Evolutionary conservation across 35 echinoderm and acorn worm genomes (phyloP), one percentile per base, ranked within the genome.

Genomic region (Lytechinus variegatus): DNA sequence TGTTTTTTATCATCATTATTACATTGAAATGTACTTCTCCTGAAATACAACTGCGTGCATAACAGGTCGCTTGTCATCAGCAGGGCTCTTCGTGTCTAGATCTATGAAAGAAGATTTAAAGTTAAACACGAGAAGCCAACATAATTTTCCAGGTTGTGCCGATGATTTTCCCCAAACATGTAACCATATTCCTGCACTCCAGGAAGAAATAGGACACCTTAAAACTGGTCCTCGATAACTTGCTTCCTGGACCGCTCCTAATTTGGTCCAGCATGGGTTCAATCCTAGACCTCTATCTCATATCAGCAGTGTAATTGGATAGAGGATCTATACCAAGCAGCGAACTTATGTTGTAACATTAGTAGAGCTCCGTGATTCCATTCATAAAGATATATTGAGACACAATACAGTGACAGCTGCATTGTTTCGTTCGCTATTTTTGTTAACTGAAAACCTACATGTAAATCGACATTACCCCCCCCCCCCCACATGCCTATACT

Each of bases 241-340:
- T 4, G 88, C 52, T 90, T 90, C 88, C 88, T 90, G 88, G 88
- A 90, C 33, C 10, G 88, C 5, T 19, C 11, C 5, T 90, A 90
- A 90, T 90, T 90, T 29, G 88, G 88, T 90, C 88, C 88, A 90
- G 88, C 88, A 54, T 90, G 88, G 88, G 88, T 90, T 33, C 88
- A 13, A 90, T 52, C 14, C 9, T 12, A 90, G 88, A 7, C 66
- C 66, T 79, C 66, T 79, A 79, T 79, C 66, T 6, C 19, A 24
- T 24, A 16, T 24, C 19, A 7, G 66, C 66, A 79, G 66, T 5
- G 66, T 79, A 79, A 79, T 79, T 24, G 12, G 19, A 79, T 16
- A 79, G 66, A 79, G 66, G 66, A 79, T 79, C 4, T 79, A 5
- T 79, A 79, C 66, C 66, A 79, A 79, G 8, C 19, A 71, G 13